These are phyloP conservation scores for Ligdia adustata DNA, from an alignment of 2,888 invertebrate species.

Conservation along the genomic window DNA sequence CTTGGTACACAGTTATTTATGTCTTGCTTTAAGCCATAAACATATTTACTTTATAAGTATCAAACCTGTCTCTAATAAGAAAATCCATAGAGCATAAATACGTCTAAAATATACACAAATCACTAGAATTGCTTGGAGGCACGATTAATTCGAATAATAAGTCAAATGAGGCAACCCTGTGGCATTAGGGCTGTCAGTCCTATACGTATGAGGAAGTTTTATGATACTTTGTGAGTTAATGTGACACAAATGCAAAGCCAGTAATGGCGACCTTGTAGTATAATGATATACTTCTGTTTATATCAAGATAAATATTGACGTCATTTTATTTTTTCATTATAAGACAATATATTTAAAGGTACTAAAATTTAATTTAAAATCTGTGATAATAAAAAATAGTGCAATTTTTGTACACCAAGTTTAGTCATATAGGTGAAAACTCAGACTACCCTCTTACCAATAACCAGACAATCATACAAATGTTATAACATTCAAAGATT, in stretches of 20 bases:
- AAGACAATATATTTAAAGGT: no score
- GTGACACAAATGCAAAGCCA: conserved; percentile 37
- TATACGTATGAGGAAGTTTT: conserved; percentile 30
- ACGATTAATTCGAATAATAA: conserved; percentile 41
- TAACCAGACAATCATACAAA: no score
- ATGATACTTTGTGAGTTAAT: conserved; percentile 20
- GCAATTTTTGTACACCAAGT: no score
- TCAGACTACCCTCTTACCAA: no score
- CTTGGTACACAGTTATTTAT: neutral
- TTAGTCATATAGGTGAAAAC: no score
- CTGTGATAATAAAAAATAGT: no score
- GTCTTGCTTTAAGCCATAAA: conserved; percentile 1
- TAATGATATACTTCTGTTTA: neutral
- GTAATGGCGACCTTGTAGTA: conserved; percentile 34
- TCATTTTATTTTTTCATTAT: no score
- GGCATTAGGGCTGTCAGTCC: conserved; percentile 36
- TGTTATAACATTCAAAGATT: no score
- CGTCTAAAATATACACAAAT: conserved; percentile 27
- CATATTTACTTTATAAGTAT: conserved; percentile 9
- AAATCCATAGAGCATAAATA: conserved; percentile 20
- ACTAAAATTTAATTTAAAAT: no score
- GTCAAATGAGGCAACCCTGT: conserved; percentile 40
- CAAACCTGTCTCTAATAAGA: conserved; percentile 16
- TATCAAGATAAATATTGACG: no score
- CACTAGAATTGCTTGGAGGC: conserved; percentile 33